Evolutionary conservation across 2,797 vertebrate genomes (phyloP), one percentile per base, ranked within the genome.

Genomic region (Sebastes jordani): DNA sequence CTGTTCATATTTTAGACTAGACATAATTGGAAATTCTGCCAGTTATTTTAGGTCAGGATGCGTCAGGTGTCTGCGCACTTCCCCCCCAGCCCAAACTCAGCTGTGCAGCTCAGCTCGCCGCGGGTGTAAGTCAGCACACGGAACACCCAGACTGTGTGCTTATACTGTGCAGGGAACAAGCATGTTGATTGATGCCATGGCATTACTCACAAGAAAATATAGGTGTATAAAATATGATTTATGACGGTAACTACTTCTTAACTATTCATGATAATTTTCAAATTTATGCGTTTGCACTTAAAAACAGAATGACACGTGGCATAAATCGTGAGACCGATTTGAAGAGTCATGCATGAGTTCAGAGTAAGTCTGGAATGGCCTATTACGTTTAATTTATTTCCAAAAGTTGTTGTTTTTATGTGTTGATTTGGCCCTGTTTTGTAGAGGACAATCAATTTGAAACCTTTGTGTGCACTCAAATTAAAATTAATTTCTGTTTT

Each of bases 31-130:
- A 74, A 76, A 62, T 62, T 29, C 34, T 20, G 16, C 20, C 55
- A 13, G 63, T 59, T 69, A 67, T 81, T 82, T 84, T 30, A 65
- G 65, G 70, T 77, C 69, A 59, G 34, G 34, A 20, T 77, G 68
- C 30, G 54, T 74, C 61, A 71, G 76, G 63, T 63, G 74, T 61
- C 46, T 63, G 78, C 6, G 1, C 22, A 61, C 27, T 34, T 55
- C 1, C 42, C 16, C 65, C 56, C 20, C 10, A 68, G 74, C 38
- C 8, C 52, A 64, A 58, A 74, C 74, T 76, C 81, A 70, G 55
- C 72, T 27, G 60, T 32, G 60, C n/a, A 27, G 27, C 34, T 49
- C 25, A 46, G 49, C 62, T 76, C 25, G 6, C 68, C 42, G 23
- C 5, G 11, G 32, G 68, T 59, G 52, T 68, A 18, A 71, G 54